Evolutionary conservation across 2,888 invertebrate genomes (phyloP).

Genomic region (Rhagonycha lutea): DNA sequence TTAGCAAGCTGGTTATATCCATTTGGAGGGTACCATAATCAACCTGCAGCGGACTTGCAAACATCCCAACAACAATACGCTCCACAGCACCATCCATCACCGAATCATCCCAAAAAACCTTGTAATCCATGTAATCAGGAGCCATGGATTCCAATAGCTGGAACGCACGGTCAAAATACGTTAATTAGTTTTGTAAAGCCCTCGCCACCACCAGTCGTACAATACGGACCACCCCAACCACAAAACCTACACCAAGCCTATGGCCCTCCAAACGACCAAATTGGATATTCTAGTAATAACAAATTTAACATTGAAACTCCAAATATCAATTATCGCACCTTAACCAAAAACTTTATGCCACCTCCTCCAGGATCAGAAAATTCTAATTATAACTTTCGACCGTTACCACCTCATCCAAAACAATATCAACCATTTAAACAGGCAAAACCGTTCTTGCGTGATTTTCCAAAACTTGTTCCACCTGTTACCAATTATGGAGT

Average conservation of each 20-base stretch:
- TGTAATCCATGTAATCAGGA: constrained; percentile 80
- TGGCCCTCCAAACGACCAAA: constrained; percentile 20
- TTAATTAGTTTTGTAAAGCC: constrained; percentile 45
- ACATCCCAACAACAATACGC: constrained; percentile 28
- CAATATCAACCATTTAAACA: constrained; percentile 29
- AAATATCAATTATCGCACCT: constrained; percentile 29
- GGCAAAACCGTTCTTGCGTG: neutral
- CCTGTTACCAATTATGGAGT: neutral
- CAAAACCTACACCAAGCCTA: constrained; percentile 6
- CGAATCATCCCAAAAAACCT: constrained; percentile 28
- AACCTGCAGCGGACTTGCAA: constrained; percentile 33
- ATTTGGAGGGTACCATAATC: constrained; percentile 45
- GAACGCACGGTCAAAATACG: constrained; percentile 40
- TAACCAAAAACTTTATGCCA: constrained; percentile 26
- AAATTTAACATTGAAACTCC: constrained; percentile 17
- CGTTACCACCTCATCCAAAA: neutral
- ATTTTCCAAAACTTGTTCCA: neutral
- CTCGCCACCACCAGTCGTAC: constrained; percentile 22
- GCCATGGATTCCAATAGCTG: constrained; percentile 82
- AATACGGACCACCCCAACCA: constrained; percentile 25
- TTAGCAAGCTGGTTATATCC: constrained; percentile 67
- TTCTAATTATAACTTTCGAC: neutral
- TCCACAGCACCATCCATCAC: constrained; percentile 33
- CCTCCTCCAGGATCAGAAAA: constrained; percentile 8
- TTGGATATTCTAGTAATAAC: constrained; percentile 18